A percentile compares a stretch with the other conserved stretches of the same genome.
phyloP scores from a whole-genome alignment of 2,888 invertebrate genomes.

The Calameuta filiformis region DNA sequence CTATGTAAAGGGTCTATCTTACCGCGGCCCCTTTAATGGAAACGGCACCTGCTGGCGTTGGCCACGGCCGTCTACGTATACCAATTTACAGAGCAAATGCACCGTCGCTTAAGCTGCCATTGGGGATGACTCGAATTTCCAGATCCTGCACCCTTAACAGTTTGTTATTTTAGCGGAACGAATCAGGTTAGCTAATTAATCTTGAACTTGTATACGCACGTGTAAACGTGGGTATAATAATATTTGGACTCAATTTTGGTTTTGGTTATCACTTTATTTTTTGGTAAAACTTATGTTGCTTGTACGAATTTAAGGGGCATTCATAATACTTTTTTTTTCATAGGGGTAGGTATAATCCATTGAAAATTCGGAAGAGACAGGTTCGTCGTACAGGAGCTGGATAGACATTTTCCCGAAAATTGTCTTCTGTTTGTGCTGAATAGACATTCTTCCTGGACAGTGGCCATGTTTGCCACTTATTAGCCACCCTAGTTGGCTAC shows the following conservation, averaged over 20 bases:
- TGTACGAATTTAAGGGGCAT: no score
- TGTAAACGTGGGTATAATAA: not conserved
- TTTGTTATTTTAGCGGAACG: not conserved
- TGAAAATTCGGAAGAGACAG: not conserved
- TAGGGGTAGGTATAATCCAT: no score
- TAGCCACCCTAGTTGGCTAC: not conserved
- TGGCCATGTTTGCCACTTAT: not conserved
- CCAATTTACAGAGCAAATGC: slow-evolving; percentile 28
- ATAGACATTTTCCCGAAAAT: not conserved
- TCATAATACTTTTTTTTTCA: no score
- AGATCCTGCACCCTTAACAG: not conserved
- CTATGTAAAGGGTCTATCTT: not conserved
- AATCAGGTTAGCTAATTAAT: not conserved
- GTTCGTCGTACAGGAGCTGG: not conserved
- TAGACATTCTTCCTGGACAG: not conserved
- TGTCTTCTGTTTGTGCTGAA: not conserved
- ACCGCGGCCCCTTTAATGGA: slow-evolving; percentile 19
- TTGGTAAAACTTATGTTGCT: no score
- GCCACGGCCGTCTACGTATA: slow-evolving; percentile 16
- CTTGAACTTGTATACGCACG: not conserved
- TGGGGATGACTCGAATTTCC: not conserved
- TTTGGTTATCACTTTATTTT: no score
- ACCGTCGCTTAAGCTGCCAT: slow-evolving; percentile 18
- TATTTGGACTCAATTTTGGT: no score
- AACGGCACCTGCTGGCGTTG: slow-evolving; percentile 8